These are phyloP conservation scores for Agrotis exclamationis DNA, from an alignment of 2,888 invertebrate species.

Conservation along the genomic window DNA sequence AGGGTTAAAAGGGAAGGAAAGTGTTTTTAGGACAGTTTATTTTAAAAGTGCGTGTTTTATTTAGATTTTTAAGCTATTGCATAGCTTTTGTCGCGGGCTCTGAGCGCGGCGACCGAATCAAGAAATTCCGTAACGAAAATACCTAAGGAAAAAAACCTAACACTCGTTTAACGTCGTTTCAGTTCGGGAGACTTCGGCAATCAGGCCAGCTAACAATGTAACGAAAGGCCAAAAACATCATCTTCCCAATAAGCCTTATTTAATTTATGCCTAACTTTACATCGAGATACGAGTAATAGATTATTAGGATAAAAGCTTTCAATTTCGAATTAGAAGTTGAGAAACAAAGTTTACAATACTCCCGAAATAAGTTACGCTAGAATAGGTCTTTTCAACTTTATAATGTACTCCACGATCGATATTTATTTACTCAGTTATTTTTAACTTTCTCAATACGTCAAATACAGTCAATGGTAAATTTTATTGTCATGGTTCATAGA, in stretches of 20 bases:
- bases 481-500: not conserved
- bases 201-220: too few relatives aligned
- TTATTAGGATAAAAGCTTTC: constrained; percentile 47
- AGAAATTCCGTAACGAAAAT: too few relatives aligned
- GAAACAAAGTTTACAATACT: constrained; percentile 20
- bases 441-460: not conserved
- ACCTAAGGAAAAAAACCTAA: too few relatives aligned
- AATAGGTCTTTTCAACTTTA: constrained; percentile 23
- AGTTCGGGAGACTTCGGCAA: too few relatives aligned
- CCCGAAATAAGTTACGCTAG: constrained; percentile 22
- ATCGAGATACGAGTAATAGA: constrained; percentile 19
- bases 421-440: constrained; percentile 28
- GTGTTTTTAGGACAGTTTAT: not conserved
- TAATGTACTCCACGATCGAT: constrained; percentile 28
- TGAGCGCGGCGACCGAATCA: too few relatives aligned
- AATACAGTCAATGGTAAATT: not conserved
- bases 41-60: not conserved
- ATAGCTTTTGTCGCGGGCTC: too few relatives aligned
- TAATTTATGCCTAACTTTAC: constrained; percentile 14
- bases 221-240: constrained; percentile 3
- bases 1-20: constrained; percentile 18
- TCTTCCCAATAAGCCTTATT: constrained; percentile 2
- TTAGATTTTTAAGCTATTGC: too few relatives aligned
- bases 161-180: too few relatives aligned
- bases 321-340: constrained; percentile 60